Base-by-base conservation (phyloP, 1,140 invertebrate species). In the Dinoponera quadriceps region DNA sequence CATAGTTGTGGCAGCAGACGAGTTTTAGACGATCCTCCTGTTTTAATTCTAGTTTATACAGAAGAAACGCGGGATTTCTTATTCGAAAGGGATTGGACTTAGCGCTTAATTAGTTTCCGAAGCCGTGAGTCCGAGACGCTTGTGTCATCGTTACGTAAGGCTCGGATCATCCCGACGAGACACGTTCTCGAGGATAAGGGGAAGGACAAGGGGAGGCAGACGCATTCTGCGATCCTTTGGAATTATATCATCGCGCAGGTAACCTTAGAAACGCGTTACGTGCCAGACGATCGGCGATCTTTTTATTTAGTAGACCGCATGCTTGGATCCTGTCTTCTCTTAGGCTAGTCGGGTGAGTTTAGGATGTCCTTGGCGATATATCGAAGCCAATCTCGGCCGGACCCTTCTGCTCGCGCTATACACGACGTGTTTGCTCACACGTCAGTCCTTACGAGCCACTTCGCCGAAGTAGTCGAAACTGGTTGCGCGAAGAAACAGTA, bases 191-290 rank as follows among this genome's bases (percentile, higher is more conserved):
- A 4, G 20, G 14, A 27, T 65, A 48, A 59, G n/a, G 9, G 2
- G 44, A 63, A 33, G 14, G 13, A 57, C 25, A 57, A 77, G 33
- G 11, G 22, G 9, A 44, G 22, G 65, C 38, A 22, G 54, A 54
- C 44, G 4, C 51, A 18, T 77, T 83, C 62, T 25, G 38, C 18
- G 82, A 71, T 80, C 48, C 75, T 81, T 74, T 38, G n/a, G 25
- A 84, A 63, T 84, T 84, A 84, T 84, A 84, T 84, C 77, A 84
- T 82, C 83, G 77, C 18, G 5, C 66, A 72, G 83, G 77, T 84
- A 84, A 84, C 59, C 49, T 65, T 57, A 72, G 60, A 27, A 84
- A 82, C 20, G n/a, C n/a, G 49, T 84, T 81, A 65, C 25, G 60
- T 38, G 18, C 44, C 25, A 48, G 22, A 81, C 55, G 74, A 62